Evolutionary conservation across 2,113 vertebrate species (phyloP).

Genomic region (Catharus bicknelli): DNA sequence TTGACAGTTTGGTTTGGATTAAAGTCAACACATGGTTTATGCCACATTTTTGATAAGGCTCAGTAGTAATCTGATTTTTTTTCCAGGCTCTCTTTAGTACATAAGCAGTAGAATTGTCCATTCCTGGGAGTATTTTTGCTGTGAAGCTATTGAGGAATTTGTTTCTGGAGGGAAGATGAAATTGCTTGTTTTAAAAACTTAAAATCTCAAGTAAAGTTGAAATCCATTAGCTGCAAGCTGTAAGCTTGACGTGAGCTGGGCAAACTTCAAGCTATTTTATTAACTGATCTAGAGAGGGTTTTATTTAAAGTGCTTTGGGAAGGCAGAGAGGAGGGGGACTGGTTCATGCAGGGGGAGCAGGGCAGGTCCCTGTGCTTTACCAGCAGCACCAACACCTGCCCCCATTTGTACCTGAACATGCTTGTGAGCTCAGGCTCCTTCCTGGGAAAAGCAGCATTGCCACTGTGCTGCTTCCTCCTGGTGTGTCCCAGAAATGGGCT

Average conservation of each 20-base stretch:
- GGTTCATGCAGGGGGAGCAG: background rate
- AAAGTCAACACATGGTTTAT: conserved; percentile 24
- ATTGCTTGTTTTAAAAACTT: conserved; percentile 8
- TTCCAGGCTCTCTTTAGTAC: background rate
- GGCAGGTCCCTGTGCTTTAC: background rate
- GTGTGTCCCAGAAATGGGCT: background rate
- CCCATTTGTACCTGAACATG: accelerated
- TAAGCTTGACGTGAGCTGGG: background rate
- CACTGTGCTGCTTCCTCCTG: background rate
- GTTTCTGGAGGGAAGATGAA: conserved; percentile 23
- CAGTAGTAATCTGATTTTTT: background rate
- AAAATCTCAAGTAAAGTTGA: background rate
- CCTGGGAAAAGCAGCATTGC: no score
- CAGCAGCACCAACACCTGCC: background rate
- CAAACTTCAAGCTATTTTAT: background rate
- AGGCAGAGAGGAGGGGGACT: background rate
- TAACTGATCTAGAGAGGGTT: background rate
- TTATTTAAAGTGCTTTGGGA: background rate
- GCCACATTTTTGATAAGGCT: conserved; percentile 46
- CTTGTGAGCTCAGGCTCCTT: background rate
- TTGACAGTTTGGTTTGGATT: conserved; percentile 54
- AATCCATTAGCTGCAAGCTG: background rate
- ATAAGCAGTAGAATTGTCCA: background rate
- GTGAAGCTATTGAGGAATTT: conserved; percentile 35
- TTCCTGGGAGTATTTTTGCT: background rate